phyloP scores from a whole-genome alignment of 92 coral and sea anemone species.

The Virgularia gustaviana region DNA sequence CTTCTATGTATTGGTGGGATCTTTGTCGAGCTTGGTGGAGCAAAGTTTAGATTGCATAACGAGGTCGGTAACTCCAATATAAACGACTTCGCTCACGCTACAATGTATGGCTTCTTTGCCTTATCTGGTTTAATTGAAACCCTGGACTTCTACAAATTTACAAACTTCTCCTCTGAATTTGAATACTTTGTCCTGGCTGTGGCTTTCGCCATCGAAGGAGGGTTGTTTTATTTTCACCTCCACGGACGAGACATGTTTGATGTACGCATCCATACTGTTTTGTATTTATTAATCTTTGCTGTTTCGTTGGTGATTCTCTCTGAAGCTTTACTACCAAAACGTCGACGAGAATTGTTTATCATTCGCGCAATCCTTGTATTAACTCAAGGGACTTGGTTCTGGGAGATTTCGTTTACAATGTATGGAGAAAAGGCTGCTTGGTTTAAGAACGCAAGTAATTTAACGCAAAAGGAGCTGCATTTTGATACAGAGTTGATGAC shows the following conservation, averaged over 20 bases:
- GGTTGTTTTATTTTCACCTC: slow-evolving; percentile 67
- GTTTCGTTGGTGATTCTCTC: slow-evolving; percentile 49
- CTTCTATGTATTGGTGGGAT: slow-evolving; percentile 49
- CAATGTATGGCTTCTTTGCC: slow-evolving; percentile 80
- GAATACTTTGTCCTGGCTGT: slow-evolving; percentile 52
- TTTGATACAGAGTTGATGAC: slow-evolving; percentile 62
- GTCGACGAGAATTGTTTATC: slow-evolving; percentile 42
- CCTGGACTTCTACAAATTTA: slow-evolving; percentile 37
- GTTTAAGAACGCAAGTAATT: background rate
- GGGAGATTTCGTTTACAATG: slow-evolving; percentile 71
- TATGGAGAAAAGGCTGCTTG: slow-evolving; percentile 66
- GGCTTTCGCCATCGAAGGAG: slow-evolving; percentile 75
- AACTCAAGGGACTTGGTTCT: slow-evolving; percentile 87
- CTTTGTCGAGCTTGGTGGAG: slow-evolving; percentile 50
- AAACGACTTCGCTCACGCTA: slow-evolving; percentile 69
- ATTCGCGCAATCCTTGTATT: slow-evolving; percentile 64
- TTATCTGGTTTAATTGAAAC: slow-evolving; percentile 75
- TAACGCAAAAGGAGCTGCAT: slow-evolving; percentile 16
- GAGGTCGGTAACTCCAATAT: slow-evolving; percentile 55
- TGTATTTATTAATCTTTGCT: slow-evolving; percentile 62
- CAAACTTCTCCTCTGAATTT: slow-evolving; percentile 57
- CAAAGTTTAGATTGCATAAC: slow-evolving; percentile 59
- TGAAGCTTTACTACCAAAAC: slow-evolving; percentile 53
- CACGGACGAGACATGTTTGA: slow-evolving; percentile 63
- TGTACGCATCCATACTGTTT: slow-evolving; percentile 66